A percentile compares a stretch with the other conserved stretches of the same genome.
Evolutionary conservation across 1,140 invertebrate genomes (phyloP).

Genomic region (Eubasilissa regina): DNA sequence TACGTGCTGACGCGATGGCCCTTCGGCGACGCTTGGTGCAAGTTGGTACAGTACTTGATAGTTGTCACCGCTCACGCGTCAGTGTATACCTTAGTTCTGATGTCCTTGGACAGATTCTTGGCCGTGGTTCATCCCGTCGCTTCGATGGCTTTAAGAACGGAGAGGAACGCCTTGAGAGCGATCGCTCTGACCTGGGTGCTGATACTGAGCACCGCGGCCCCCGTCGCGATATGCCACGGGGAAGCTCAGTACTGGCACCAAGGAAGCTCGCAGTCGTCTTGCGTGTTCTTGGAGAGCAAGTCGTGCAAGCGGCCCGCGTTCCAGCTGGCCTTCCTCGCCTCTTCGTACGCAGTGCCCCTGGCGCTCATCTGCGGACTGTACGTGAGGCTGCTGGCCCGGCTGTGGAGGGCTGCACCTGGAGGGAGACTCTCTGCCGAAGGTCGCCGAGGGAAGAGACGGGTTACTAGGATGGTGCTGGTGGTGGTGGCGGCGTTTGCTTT

Average conservation of each 20-base stretch:
- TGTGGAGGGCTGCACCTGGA: conserved; percentile 89
- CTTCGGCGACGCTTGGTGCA: conserved; percentile 93
- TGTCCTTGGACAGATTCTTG: conserved; percentile 95
- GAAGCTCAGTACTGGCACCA: conserved; percentile 78
- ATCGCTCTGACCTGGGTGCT: conserved; percentile 88
- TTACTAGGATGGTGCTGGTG: conserved; percentile 94
- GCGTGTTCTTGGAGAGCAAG: conserved; percentile 78
- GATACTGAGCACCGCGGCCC: conserved; percentile 83
- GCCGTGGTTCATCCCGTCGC: conserved; percentile 95
- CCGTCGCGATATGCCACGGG: conserved; percentile 86
- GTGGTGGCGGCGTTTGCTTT: conserved; percentile 96
- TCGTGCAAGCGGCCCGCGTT: conserved; percentile 80
- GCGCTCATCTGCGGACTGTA: conserved; percentile 92
- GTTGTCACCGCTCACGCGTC: conserved; percentile 94
- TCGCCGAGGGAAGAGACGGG: conserved; percentile 89
- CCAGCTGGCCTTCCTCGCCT: conserved; percentile 87
- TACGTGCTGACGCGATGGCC: conserved; percentile 92
- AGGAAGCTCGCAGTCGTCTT: conserved; percentile 76
- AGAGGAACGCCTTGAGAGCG: conserved; percentile 85
- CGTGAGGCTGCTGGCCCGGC: conserved; percentile 89
- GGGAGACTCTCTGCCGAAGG: conserved; percentile 78
- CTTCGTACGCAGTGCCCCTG: conserved; percentile 89
- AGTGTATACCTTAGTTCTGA: conserved; percentile 94
- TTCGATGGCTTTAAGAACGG: conserved; percentile 90
- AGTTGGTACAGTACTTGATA: conserved; percentile 83